Base-by-base conservation (phyloP, 92 coral and sea anemone genomes). In the Heteractis magnifica region DNA sequence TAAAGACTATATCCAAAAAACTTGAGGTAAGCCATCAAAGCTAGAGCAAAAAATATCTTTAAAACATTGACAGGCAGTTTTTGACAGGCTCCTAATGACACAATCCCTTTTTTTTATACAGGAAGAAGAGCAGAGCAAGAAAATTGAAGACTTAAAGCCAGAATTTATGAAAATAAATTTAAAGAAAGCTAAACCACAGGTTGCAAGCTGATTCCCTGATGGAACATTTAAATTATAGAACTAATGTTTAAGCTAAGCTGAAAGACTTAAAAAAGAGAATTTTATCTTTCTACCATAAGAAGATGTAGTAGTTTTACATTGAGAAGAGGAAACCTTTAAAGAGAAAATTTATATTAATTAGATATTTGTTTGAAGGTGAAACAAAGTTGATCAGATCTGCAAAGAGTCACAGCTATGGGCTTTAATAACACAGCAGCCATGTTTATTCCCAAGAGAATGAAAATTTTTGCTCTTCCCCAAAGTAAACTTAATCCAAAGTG, bases 121-220 rank as follows among this genome's bases (percentile, higher is more conserved):
- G 97, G 90, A 92, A 34, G 81, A 88, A 26, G 97, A 93, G 71
- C 89, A 87, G 77, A 79, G 88, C 82, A 84, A 90, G 75, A 83
- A 91, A 52, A 12, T 59, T 49, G 98, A 93, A 58, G 98, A 59
- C 76, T 80, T 72, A 73, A 93, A 93, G 82, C 98, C 98, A 60
- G 98, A 93, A 80, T 93, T 93, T 83, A 87, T 93, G 98, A 93
- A 90, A 89, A 89, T 93, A 11, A 91, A 83, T 83, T 88, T 93
- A 74, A 90, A 89, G 85, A 93, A 93, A 88, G 79, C 98, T 48
- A 64, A 91, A 51, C 88, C 92, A 10, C 88, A 90, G 60, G 90
- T 77, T 55, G 90, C 93, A 65, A 93, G 97, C 88, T 93, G 91
- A 91, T 79, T 78, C 58, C 75, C 41, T 44, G 16, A 75, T 15